Percentiles rank a stretch among this genome's conserved stretches.
Conservation (phyloP, 1,140 invertebrate genomes). For the Hycleus cichorii region DNA sequence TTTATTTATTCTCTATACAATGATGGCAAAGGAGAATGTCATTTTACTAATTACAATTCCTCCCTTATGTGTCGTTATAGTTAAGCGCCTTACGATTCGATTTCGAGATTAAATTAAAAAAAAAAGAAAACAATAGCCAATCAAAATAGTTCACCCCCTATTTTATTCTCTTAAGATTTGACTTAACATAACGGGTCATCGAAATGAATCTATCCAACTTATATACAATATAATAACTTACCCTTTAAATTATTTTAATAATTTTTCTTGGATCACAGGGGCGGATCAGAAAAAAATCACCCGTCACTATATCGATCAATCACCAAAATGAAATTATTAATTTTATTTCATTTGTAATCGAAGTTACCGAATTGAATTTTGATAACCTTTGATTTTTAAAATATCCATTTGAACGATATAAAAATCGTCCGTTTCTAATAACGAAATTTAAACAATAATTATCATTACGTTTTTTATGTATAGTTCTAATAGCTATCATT, state of each 20-base stretch:
- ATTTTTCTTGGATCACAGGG: no score
- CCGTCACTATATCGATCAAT: conserved; percentile 1
- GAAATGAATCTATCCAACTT: neutral
- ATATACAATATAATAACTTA: neutral
- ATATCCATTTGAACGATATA: neutral
- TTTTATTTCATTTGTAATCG: conserved; percentile 1
- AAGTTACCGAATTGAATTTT: conserved; percentile 12
- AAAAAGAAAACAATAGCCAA: neutral
- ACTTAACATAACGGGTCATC: no score
- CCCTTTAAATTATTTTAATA: neutral
- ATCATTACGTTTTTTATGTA: no score
- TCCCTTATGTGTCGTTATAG: conserved; percentile 23
- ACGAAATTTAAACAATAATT: no score
- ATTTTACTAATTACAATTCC: conserved; percentile 26
- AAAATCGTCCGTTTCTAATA: neutral
- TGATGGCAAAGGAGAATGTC: conserved; percentile 13
- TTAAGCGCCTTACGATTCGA: conserved; percentile 21
- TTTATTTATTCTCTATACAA: neutral
- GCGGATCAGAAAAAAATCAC: no score
- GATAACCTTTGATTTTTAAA: conserved; percentile 12
- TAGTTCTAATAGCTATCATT: no score
- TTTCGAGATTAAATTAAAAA: conserved; percentile 17
- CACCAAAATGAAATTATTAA: neutral
- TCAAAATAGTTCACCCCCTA: no score
- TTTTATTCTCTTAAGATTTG: no score